phyloP scores from a whole-genome alignment of 2,888 invertebrate genomes.

The Patella caerulea region DNA sequence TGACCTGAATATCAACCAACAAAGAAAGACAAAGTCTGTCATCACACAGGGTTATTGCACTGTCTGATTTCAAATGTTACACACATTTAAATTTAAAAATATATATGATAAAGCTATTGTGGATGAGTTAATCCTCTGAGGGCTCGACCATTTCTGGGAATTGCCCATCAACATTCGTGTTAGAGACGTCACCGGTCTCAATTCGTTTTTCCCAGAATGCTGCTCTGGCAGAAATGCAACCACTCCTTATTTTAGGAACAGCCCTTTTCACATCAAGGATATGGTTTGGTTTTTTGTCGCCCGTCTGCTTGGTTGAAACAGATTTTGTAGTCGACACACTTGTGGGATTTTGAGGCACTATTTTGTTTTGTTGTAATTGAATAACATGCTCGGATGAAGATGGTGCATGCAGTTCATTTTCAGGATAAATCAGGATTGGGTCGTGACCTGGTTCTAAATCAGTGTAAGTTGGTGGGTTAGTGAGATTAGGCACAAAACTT shows the following conservation, averaged over 20 bases:
- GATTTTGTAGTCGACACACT: not conserved
- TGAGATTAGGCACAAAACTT: constrained; percentile 1
- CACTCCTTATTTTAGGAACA: constrained; percentile 48
- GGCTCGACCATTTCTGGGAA: constrained; percentile 55
- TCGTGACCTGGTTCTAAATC: constrained; percentile 29
- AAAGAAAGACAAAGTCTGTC: no score
- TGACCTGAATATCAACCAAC: no score
- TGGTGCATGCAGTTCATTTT: constrained; percentile 8
- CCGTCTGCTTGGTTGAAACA: not conserved
- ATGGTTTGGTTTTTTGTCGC: not conserved
- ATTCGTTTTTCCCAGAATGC: constrained; percentile 61
- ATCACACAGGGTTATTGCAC: no score
- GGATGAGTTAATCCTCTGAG: not conserved
- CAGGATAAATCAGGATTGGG: constrained; percentile 32
- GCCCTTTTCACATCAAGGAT: constrained; percentile 17
- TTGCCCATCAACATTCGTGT: constrained; percentile 36
- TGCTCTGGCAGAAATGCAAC: constrained; percentile 59
- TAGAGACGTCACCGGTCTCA: constrained; percentile 39
- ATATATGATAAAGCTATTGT: no score
- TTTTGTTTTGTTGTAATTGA: not conserved
- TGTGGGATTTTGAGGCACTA: not conserved
- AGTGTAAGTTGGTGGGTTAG: constrained; percentile 23
- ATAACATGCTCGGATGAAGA: not conserved
- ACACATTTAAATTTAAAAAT: no score
- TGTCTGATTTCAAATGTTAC: no score